Base-by-base conservation (phyloP, 1,140 invertebrate genomes). In the Ganaspis sp. region DNA sequence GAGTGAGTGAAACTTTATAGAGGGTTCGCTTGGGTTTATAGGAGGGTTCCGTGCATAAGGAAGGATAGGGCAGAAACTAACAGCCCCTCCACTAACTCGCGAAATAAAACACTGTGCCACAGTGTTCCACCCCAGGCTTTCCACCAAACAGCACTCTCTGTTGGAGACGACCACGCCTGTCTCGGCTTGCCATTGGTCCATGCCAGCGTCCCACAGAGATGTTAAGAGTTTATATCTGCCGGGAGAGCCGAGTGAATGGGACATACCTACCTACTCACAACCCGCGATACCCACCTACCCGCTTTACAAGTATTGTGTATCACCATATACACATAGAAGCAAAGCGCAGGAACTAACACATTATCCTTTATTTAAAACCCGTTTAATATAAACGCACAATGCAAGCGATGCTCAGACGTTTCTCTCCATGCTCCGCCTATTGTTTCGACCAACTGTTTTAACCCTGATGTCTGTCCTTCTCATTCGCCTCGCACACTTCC, bases 41-140 rank as follows among this genome's bases (percentile, higher is more conserved):
- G 82, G 75, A 79, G 70, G 78, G 82, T 40, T 38, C 45, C 38
- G 77, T 74, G 54, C 9, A 45, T 49, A 82, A 82, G 81, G 83
- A 84, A 83, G 80, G 80, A 80, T 83, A 87, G 83, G 86, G 82
- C 82, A 83, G 85, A 83, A 86, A 84, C 81, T 83, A 83, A 86
- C 84, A 78, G 77, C 84, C 88, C 85, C 86, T 85, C 84, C 85
- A 81, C 78, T 70, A 69, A 79, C 40, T 78, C 81, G 78, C 81
- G 81, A 90, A 90, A 90, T 90, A 89, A 89, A 88, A 90, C 86
- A 90, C 85, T 86, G 87, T 90, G 86, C 86, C 86, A 90, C 87
- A 89, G 87, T 90, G 87, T 90, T 88, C 87, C 88, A 88, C 87
- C 88, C 86, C 86, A 78, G 71, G 76, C 64, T 76, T 74, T 79